These are phyloP conservation scores for Eumaeus atala DNA, from an alignment of 1,140 invertebrate genomes.

Conservation along the genomic window DNA sequence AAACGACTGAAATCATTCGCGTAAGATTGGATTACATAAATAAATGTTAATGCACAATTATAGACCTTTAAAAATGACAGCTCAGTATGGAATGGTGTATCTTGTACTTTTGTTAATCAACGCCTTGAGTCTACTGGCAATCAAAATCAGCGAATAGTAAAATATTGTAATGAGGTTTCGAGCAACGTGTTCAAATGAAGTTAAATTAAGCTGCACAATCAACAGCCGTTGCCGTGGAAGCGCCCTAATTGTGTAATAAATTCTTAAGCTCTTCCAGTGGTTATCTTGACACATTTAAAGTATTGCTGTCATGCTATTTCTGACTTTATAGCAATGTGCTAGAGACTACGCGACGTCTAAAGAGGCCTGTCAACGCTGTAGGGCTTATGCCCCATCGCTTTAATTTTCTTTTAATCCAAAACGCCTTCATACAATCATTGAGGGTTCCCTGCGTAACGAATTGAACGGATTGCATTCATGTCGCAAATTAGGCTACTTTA, in stretches of 20 bases:
- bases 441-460: constrained; percentile 59
- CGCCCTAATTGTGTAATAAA: constrained; percentile 63
- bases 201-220: constrained; percentile 60
- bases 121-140: too few species aligned
- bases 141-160: neutral
- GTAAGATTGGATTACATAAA: too few species aligned
- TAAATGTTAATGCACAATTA: too few species aligned
- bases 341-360: constrained; percentile 19
- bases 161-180: constrained; percentile 9
- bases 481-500: constrained; percentile 68
- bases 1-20: too few species aligned
- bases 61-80: too few species aligned
- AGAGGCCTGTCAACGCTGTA: constrained; percentile 19
- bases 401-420: constrained; percentile 73
- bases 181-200: constrained; percentile 12
- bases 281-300: constrained; percentile 30
- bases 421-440: constrained; percentile 63
- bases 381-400: constrained; percentile 55
- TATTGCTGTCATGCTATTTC: constrained; percentile 18
- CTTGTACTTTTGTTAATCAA: too few species aligned
- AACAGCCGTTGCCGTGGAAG: constrained; percentile 56
- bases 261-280: constrained; percentile 53
- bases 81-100: too few species aligned
- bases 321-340: constrained; percentile 18
- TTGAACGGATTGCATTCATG: constrained; percentile 67